Conservation (phyloP, 2,797 vertebrate genomes). For the Varecia variegata region DNA sequence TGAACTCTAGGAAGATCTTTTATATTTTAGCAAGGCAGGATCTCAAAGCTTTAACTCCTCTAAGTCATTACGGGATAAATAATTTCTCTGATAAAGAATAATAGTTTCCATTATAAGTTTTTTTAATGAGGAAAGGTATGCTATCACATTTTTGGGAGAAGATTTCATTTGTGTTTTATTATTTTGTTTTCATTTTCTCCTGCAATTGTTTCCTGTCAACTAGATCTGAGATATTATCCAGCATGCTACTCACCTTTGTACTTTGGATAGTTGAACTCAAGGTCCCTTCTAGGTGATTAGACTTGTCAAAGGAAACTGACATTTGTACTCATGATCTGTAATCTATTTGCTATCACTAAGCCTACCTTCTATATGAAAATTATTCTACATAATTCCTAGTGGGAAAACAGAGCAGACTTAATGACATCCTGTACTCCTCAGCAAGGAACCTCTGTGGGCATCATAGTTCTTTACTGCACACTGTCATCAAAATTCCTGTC, state of each 20-base stretch:
- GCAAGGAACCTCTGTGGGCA: background rate
- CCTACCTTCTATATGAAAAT: background rate
- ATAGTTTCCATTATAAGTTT: background rate
- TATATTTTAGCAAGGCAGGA: background rate
- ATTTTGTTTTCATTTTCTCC: background rate
- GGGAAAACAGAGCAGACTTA: background rate
- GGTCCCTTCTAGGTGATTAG: background rate
- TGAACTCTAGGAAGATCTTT: background rate
- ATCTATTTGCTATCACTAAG: background rate
- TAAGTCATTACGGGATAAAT: background rate
- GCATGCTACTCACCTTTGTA: background rate
- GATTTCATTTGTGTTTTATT: background rate
- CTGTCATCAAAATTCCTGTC: background rate
- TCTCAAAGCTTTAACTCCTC: background rate
- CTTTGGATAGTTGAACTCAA: background rate
- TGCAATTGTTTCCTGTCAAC: background rate
- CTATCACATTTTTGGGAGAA: background rate
- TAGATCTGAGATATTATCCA: background rate
- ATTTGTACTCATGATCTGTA: background rate
- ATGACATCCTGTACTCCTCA: background rate
- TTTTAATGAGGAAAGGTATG: background rate
- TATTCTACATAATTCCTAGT: background rate
- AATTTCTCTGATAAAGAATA: background rate
- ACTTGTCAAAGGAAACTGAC: background rate
- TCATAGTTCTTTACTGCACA: background rate